These are phyloP conservation scores for Butorides virescens DNA, from an alignment of 2,113 vertebrate genomes.

Conservation along the genomic window DNA sequence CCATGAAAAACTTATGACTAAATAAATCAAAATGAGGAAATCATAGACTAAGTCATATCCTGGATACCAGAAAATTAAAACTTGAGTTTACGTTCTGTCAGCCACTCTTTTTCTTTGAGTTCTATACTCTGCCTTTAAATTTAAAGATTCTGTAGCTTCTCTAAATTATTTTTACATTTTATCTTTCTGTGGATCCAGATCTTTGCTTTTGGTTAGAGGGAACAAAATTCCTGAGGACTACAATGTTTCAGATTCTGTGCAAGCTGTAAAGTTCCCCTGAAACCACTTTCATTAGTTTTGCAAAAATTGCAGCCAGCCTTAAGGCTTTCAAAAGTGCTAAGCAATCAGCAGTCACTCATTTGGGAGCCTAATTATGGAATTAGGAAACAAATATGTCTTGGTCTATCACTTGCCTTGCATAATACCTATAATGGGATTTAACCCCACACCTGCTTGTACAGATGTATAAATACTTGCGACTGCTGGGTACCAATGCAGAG, in stretches of 20 bases:
- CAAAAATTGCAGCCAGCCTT: conserved; percentile 50
- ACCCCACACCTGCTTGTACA: conserved; percentile 2
- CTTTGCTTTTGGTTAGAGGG: conserved; percentile 1
- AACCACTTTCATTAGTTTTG: conserved; percentile 55
- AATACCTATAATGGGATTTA: conserved; percentile 1
- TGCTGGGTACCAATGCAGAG: background rate
- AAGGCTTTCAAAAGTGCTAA: conserved; percentile 63
- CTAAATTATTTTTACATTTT: background rate
- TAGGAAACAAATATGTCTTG: conserved; percentile 40
- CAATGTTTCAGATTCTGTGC: conserved; percentile 1
- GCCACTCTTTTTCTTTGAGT: background rate
- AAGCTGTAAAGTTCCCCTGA: conserved; percentile 47
- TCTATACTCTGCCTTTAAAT: background rate
- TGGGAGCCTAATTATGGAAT: conserved; percentile 52
- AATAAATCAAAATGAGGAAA: background rate
- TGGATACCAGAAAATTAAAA: background rate
- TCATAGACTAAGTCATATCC: background rate
- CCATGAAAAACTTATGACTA: background rate
- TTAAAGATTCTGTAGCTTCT: background rate
- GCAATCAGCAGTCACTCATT: conserved; percentile 56
- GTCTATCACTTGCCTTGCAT: conserved; percentile 35
- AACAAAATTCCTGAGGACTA: background rate
- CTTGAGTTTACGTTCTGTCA: background rate
- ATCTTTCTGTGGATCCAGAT: background rate
- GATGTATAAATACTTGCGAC: background rate